These are phyloP conservation scores for Plecturocebus donacophilus DNA, from an alignment of 2,113 vertebrate genomes.

Conservation along the genomic window DNA sequence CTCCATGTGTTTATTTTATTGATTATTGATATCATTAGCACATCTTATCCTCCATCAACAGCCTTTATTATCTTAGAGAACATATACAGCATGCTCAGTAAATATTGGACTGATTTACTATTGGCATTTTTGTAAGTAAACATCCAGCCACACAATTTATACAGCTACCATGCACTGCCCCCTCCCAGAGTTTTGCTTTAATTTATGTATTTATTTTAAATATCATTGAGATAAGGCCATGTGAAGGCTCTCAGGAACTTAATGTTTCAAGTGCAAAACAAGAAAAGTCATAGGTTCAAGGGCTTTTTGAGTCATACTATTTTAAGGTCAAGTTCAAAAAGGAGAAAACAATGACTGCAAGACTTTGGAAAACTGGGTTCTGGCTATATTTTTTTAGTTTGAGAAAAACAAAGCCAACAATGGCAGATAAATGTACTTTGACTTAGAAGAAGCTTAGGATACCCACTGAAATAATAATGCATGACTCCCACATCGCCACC, in stretches of 20 bases:
- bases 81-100: neutral
- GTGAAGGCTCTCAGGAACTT: neutral
- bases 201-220: constrained; percentile 34
- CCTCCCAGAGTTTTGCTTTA: neutral
- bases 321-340: neutral
- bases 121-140: neutral
- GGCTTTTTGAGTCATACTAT: neutral
- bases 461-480: neutral
- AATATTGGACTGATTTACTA: neutral
- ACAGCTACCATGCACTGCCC: neutral
- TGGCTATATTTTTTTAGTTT: neutral
- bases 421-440: neutral
- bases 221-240: neutral
- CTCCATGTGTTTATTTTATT: neutral
- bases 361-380: neutral
- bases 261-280: neutral
- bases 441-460: constrained; percentile 21
- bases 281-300: neutral
- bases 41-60: neutral
- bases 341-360: neutral
- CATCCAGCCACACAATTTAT: neutral
- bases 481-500: neutral
- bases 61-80: neutral
- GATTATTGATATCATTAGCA: neutral
- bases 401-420: neutral